Evolutionary conservation across 2,113 vertebrate genomes (phyloP), one percentile per base, ranked within the genome.

Genomic region (Eptesicus fuscus): DNA sequence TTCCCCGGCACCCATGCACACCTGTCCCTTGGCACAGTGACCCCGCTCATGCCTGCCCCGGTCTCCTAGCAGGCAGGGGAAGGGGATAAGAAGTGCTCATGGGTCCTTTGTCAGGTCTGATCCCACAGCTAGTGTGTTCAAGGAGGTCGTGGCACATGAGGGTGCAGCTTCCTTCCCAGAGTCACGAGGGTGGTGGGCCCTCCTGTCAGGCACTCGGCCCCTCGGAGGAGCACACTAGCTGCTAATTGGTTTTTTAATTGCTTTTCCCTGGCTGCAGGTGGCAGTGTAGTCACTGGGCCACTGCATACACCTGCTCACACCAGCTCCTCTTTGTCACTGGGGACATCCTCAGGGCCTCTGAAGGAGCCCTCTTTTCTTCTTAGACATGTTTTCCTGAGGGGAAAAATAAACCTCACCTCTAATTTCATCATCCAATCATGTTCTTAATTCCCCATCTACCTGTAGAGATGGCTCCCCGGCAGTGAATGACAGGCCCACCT

Each of bases 121-220:
- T 8, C 47, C 49, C 12, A 3, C 6, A 2, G 9, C 28, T 28
- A 32, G 8, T 35, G 59, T 92, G 47, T 92, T 61, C 25, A 0
- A 22, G 35, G 12, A 63, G 89, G 11, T 42, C 4, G 0, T 14
- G 3, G 61, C 51, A 35, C 35, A 4, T 1, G 4, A 56, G 40
- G 42, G 4, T 42, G 23, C 22, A 1, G 44, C 22, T 9, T 32
- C 63, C 32, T 77, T 69, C 37, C 74, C 10, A 7, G 40, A 56
- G 87, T 44, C 5, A n/a, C n/a, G 3, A 18, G 0, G 1, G 18
- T 1, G 0, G 0, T 0, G 13, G 76, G 51, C 47, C 51, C 51
- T 83, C 47, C 9, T 0, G 2, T n/a, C 51, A 20, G 90, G 82
- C 8, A 5, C 67, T n/a, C 9, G 32, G n/a, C 16, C 35, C 28